Evolutionary conservation across 1,140 invertebrate genomes (phyloP).

Genomic region (Caenorhabditis remanei): DNA sequence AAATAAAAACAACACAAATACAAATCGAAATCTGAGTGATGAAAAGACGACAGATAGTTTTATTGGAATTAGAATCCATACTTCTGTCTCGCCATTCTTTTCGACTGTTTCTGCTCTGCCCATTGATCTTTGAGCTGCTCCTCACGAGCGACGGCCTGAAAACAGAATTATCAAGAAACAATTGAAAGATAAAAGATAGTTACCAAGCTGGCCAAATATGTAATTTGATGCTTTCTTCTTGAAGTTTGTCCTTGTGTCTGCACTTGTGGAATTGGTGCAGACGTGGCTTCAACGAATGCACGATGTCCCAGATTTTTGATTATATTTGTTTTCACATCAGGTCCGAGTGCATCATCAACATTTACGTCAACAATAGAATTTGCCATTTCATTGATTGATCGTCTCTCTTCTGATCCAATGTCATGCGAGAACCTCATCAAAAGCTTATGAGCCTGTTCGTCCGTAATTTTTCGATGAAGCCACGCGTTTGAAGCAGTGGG

Average conservation of each 20-base stretch:
- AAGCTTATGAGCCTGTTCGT: constrained; percentile 34
- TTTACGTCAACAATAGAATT: constrained; percentile 46
- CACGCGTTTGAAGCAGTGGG: neutral
- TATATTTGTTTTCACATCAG: constrained; percentile 71
- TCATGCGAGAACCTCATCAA: constrained; percentile 38
- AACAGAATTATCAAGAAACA: neutral
- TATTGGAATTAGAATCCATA: constrained; percentile 70
- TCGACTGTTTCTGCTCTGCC: constrained; percentile 71
- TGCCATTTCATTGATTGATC: constrained; percentile 39
- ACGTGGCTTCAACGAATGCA: constrained; percentile 59
- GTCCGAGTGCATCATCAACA: constrained; percentile 65
- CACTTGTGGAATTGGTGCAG: constrained; percentile 66
- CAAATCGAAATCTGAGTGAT: constrained; percentile 30
- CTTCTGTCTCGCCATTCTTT: constrained; percentile 69
- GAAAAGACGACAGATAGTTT: neutral
- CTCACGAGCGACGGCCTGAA: constrained; percentile 72
- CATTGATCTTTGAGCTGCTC: constrained; percentile 72
- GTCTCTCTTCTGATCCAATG: constrained; percentile 17
- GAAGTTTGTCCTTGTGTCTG: constrained; percentile 68
- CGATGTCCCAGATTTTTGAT: constrained; percentile 70
- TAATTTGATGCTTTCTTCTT: constrained; percentile 73
- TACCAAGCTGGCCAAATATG: constrained; percentile 69
- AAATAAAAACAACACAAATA: constrained; percentile 39
- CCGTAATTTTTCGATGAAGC: constrained; percentile 26
- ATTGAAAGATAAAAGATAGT: neutral